Conservation (phyloP, 2,888 invertebrate species). For the Pedicia rivosa region DNA sequence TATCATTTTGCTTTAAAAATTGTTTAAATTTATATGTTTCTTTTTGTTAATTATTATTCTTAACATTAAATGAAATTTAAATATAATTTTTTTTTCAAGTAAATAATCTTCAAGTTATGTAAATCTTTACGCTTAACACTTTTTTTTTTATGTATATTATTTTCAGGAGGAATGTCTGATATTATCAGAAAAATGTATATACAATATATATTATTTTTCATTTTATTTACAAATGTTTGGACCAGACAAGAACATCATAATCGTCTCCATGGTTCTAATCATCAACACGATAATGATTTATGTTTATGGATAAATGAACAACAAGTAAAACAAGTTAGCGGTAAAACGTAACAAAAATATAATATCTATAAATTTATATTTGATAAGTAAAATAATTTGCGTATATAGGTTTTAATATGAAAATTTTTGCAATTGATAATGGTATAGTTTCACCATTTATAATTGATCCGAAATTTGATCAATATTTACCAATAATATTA, state of each 20-base stretch:
- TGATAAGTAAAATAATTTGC: too few relatives aligned
- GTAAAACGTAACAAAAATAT: too few relatives aligned
- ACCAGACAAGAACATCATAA: constrained; percentile 3
- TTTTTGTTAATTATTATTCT: not conserved
- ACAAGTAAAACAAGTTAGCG: constrained; percentile 82
- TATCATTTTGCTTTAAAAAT: too few relatives aligned
- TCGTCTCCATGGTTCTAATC: constrained; percentile 13
- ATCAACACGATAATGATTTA: constrained; percentile 35
- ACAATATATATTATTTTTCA: constrained; percentile 1
- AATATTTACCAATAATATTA: constrained; percentile 78
- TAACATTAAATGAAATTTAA: not conserved
- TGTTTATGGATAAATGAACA: constrained; percentile 83
- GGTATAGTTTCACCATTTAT: constrained; percentile 76
- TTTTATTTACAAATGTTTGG: not conserved
- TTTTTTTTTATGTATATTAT: not conserved
- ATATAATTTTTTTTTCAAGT: not conserved
- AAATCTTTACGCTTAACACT: not conserved
- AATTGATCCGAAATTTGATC: constrained; percentile 77
- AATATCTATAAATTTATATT: too few relatives aligned
- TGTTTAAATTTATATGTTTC: too few relatives aligned
- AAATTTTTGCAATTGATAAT: constrained; percentile 78
- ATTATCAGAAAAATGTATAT: constrained; percentile 1
- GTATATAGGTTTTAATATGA: constrained; percentile 59
- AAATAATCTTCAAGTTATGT: not conserved
- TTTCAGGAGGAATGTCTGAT: not conserved